Base-by-base conservation (phyloP, 2,888 invertebrate species). In the Diadegma fenestrale region DNA sequence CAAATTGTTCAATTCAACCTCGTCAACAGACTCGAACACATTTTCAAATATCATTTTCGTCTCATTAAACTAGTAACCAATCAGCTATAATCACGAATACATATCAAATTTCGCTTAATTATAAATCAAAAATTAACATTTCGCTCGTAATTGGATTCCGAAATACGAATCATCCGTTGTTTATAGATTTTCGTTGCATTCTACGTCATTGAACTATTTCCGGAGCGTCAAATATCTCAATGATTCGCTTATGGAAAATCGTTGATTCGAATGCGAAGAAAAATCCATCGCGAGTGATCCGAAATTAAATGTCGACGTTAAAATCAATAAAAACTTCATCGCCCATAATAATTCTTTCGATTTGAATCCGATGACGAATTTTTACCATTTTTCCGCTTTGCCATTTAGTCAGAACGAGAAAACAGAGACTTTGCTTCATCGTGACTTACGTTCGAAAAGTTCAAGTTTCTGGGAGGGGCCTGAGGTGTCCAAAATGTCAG, bases 1-100 rank as follows among this genome's bases (percentile, higher is more conserved):
- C 45, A 45, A 69, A 69, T 69, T 45, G 14, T 69, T 69, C 68
- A 69, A 69, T 64, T 37, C 8, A 64, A n/a, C 33, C 63, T 64
- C 37, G 63, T 64, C 63, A 64, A 37, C 8, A 64, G n/a, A 37
- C 26, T 58, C 7, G 26, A 58, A 26, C 14, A 5, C 26, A 58
- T 26, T 58, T 58, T 58, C 26, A 58, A 58, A 58, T 8, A 37
- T 26, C 14, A 58, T 58, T 26, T 58, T 58, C 58, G 14, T 26
- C 26, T 5, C 14, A 58, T 58, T 58, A 3, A 58, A 26, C 26
- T 58, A 26, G 2, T 58, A n/a, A 26, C 1, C 14, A 58, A 1
- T 26, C 14, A n/a, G n/a, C n/a, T n/a, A n/a, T 0, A 37, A 58
- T 58, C 14, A 58, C 14, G 14, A 4, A 6, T 14, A 26, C 58